Evolutionary conservation across 2,888 invertebrate species (phyloP), one percentile per base, ranked within the genome.

Genomic region (Philaethria dido): DNA sequence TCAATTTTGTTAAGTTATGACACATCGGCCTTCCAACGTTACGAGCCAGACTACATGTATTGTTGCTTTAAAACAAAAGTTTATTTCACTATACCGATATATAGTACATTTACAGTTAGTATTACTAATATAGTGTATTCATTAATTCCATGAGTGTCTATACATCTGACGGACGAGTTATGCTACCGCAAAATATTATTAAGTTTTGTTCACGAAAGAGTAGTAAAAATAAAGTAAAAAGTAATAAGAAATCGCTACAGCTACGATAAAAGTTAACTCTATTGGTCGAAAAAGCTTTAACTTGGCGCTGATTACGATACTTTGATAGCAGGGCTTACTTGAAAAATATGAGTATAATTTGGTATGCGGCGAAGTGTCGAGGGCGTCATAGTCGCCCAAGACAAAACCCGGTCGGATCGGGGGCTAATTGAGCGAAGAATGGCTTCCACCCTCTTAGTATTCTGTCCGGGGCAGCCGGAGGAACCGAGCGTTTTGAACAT

Each of bases 341-440:
- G 85, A 87, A 88, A 89, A 90, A 89, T 88, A 87, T 86, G 85
- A 77, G 80, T 78, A 81, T 81, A 85, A 86, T 88, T 91, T 89
- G 76, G 89, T 90, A 92, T 90, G 88, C 89, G 84, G 82, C 74
- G 78, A 80, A 80, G 83, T 82, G 83, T 84, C 80, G 80, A 69
- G 73, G 81, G 81, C 81, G 80, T 83, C 81, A 80, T 80, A 77
- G 78, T 74, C 76, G 75, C 74, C 71, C 77, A 83, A 83, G 83
- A 82, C 84, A 83, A 84, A 84, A 83, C 78, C 81, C 82, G 74
- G 68, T 74, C 74, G 86, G 86, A 88, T 87, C 81, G 84, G 76
- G 74, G 79, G 80, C 86, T 92, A 92, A 92, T 92, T 92, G 87
- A 86, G 87, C 87, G 84, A 87, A 81, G 88, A 89, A 89, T 86